A percentile compares a stretch with the other conserved stretches of the same genome.
These are phyloP conservation scores for Vanessa tameamea DNA, from an alignment of 1,140 invertebrate genomes.

Conservation along the genomic window DNA sequence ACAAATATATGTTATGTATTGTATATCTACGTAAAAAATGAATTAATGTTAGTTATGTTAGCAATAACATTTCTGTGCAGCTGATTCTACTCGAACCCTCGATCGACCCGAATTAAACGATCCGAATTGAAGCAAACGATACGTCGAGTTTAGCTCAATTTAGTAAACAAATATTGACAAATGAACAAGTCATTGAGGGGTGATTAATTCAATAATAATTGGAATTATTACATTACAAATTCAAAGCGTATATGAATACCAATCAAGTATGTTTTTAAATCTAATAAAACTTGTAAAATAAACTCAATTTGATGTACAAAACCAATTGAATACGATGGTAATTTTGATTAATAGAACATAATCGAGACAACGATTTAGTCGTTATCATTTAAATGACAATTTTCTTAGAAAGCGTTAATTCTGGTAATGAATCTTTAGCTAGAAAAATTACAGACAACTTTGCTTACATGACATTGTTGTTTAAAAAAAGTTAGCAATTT, in stretches of 20 bases:
- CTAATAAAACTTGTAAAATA: not conserved
- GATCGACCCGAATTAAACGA: constrained; percentile 9
- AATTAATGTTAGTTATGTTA: not conserved
- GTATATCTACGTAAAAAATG: not conserved
- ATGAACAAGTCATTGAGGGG: constrained; percentile 22
- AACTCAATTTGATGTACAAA: no score
- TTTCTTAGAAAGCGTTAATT: constrained; percentile 5
- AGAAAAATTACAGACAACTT: constrained; percentile 8
- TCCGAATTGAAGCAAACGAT: constrained; percentile 9
- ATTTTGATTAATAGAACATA: no score
- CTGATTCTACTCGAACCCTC: not conserved
- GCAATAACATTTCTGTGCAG: not conserved
- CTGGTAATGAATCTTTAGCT: constrained; percentile 5
- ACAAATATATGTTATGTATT: no score
- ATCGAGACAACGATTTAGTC: no score
- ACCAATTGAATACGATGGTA: no score
- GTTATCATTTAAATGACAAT: not conserved
- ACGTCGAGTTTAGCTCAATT: constrained; percentile 27
- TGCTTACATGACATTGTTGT: not conserved
- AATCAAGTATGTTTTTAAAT: not conserved
- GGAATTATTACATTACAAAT: constrained; percentile 14
- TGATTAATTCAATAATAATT: constrained; percentile 27
- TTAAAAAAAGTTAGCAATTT: constrained; percentile 6
- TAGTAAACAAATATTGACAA: constrained; percentile 33
- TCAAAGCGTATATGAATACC: not conserved